These are phyloP conservation scores for Hartigia nigra DNA, from an alignment of 2,888 invertebrate species.

Conservation along the genomic window DNA sequence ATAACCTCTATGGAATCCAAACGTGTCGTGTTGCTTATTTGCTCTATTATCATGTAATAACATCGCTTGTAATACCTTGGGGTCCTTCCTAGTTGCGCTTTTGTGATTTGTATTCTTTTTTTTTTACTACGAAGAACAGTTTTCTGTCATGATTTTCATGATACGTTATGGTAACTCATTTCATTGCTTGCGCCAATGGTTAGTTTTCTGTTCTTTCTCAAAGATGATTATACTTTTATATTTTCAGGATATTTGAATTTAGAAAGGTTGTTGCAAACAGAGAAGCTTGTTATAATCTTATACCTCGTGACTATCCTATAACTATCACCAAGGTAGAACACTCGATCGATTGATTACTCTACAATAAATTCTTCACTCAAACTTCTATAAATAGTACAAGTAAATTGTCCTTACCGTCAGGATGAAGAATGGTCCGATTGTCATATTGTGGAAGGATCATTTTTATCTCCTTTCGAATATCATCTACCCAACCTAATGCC, in stretches of 20 bases:
- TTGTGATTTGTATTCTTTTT: slow-evolving; percentile 10
- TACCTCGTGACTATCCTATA: slow-evolving; percentile 86
- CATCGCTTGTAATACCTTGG: background rate
- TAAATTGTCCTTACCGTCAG: slow-evolving; percentile 63
- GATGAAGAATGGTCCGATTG: slow-evolving; percentile 81
- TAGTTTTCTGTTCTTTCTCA: background rate
- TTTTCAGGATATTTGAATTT: slow-evolving; percentile 89
- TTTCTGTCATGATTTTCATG: background rate
- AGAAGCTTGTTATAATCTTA: slow-evolving; percentile 82
- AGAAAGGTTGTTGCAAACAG: slow-evolving; percentile 87
- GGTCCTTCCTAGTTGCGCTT: background rate
- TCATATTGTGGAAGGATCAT: slow-evolving; percentile 86
- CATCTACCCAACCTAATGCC: slow-evolving; percentile 90
- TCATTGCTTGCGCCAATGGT: background rate
- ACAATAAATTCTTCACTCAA: slow-evolving; percentile 1
- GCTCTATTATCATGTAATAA: background rate
- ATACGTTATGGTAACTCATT: background rate
- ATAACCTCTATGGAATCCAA: background rate
- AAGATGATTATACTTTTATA: background rate
- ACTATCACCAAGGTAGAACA: slow-evolving; percentile 82
- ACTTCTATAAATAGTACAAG: background rate
- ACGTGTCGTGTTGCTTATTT: background rate
- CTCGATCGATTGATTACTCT: slow-evolving; percentile 31
- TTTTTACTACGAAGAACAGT: slow-evolving; percentile 5
- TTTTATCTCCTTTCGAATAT: slow-evolving; percentile 84